Evolutionary conservation across 35 echinoderm and acorn worm species (phyloP).

Genomic region (Lytechinus pictus): DNA sequence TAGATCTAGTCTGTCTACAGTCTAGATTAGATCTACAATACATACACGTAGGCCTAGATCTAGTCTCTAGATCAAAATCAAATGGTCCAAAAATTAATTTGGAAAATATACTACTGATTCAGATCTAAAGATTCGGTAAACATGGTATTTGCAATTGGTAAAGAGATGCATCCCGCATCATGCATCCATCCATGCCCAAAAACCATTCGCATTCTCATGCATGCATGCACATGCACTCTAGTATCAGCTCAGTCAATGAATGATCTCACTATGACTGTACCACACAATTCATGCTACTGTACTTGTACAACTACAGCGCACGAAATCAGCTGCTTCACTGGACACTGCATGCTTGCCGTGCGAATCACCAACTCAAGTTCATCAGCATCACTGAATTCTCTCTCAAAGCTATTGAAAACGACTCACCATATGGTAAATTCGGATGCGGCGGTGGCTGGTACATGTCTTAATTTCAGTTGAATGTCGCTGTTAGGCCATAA

Average conservation of each 20-base stretch:
- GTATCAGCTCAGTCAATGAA: neutral
- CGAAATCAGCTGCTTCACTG: neutral
- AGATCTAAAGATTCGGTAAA: too few species aligned
- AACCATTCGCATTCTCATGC: neutral
- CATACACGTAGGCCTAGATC: too few species aligned
- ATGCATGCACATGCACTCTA: neutral
- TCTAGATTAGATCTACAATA: too few species aligned
- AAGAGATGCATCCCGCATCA: too few species aligned
- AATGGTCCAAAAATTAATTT: too few species aligned
- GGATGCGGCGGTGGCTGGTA: conserved; percentile 31
- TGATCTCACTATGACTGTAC: neutral
- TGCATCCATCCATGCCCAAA: neutral
- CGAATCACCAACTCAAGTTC: neutral
- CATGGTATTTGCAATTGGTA: too few species aligned
- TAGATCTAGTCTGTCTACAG: too few species aligned
- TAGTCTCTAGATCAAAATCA: too few species aligned
- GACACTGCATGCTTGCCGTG: too few species aligned
- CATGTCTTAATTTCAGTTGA: conserved; percentile 2
- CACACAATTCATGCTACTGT: neutral
- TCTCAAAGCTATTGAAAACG: neutral
- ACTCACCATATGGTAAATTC: conserved; percentile 42
- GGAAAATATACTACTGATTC: too few species aligned
- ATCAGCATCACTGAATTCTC: neutral
- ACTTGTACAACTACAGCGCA: neutral
- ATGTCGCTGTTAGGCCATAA: neutral